Base-by-base conservation (phyloP, 2,888 invertebrate species). In the Formica aserva region DNA sequence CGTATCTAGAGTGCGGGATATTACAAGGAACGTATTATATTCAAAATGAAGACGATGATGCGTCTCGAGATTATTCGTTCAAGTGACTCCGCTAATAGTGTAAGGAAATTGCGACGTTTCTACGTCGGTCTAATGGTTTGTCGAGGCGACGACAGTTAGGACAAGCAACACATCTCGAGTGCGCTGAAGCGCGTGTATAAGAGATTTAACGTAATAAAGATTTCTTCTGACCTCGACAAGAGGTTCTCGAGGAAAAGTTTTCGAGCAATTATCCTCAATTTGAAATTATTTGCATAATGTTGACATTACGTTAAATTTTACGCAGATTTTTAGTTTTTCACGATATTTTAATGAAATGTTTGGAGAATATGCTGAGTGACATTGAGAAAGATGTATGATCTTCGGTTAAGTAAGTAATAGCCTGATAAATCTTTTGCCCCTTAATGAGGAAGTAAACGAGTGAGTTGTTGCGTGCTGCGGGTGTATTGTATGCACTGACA, bases 31-130 rank as follows among this genome's bases (percentile, higher is more conserved):
- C 85, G 83, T 86, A 85, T 90, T 90, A 90, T 84, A 85, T 82
- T 83, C 57, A 63, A 26, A 82, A 84, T 66, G 65, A 45, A n/a
- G 71, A 11, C 78, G 82, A 85, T 71, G 74, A 38, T 86, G 82
- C 80, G 52, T 52, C 66, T 81, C 83, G 85, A 86, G 88, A 91
- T 92, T 90, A 92, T 90, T 91, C 87, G 91, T 92, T 90, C 91
- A 86, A 86, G 87, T 76, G 87, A 84, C 75, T 83, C 82, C 83
- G 71, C 71, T 89, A 88, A 88, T 87, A 88, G 88, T 85, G 87
- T 83, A 87, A 62, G 72, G 85, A 86, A 78, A 76, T 66, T 66
- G 60, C 52, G 66, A 80, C 62, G 86, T 66, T 75, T 89, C 66
- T 67, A 55, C 84, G 35, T 77, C 74, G 48, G 76, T 82, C 83